Evolutionary conservation across 2,888 invertebrate species (phyloP), one percentile per base, ranked within the genome.

Genomic region (Fragum whitleyi): DNA sequence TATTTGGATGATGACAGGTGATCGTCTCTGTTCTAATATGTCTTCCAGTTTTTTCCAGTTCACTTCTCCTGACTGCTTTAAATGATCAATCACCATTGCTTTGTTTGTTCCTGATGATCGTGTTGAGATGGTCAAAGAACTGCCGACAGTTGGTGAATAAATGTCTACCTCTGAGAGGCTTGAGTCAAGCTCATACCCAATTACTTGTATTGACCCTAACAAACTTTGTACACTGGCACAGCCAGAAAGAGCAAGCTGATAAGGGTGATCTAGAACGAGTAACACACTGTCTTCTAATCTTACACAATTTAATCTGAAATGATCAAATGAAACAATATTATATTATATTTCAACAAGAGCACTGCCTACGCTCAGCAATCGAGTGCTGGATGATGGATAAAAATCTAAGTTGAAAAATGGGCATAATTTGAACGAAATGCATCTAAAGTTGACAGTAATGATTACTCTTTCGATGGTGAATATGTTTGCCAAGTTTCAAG

Each of bases 131-230:
- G 88, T 86, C 16, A 91, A 51, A 14, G 87, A 81, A 65, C 91
- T 90, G 72, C 83, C 86, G 53, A 86, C 85, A 23, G 86, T 72
- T 42, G 91, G 91, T 6, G 91, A 91, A 69, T 78, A 90, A 14
- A 91, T 79, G n/a, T 87, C 85, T 42, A 78, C 75, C 0, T 68
- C 32, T 55, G 69, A 19, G 6, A 47, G 55, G 6, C 73, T 70
- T 29, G 70, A 67, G 14, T 55, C 68, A 21, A 92, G 61, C 36
- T 72, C 62, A 73, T 85, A 87, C 19, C 87, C 89, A 76, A 88
- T 74, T 16, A 91, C 82, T 19, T 28, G 73, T 1, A 87, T 83
- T 21, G 39, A 61, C 19, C 91, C 91, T 61, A 74, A 67, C 19
- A 91, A 32, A 29, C 80, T 85, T 21, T 76, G 78, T 9, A 90